These are phyloP conservation scores for Psittacula derbiana DNA, from an alignment of 2,797 vertebrate species.

Conservation along the genomic window DNA sequence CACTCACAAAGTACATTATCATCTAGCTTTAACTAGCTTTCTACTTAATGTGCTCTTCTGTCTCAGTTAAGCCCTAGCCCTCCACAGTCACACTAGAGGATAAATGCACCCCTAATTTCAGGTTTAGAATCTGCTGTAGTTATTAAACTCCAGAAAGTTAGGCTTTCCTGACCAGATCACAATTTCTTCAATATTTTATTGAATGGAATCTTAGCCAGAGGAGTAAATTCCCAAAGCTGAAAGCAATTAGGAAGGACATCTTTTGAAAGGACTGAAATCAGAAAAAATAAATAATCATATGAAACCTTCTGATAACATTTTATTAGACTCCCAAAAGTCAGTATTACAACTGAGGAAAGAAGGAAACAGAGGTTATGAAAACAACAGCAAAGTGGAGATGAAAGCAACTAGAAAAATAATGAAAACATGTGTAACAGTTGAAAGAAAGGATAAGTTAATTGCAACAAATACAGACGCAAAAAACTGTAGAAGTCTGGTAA, in stretches of 20 bases:
- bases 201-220: neutral
- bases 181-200: neutral
- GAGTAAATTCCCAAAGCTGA: neutral
- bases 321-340: neutral
- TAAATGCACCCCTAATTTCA: neutral
- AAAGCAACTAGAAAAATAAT: slow-evolving; percentile 20
- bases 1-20: neutral
- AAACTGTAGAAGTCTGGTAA: neutral
- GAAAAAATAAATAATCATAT: neutral
- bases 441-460: slow-evolving; percentile 8
- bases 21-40: neutral
- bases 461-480: neutral
- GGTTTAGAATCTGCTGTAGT: neutral
- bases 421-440: neutral
- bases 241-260: neutral
- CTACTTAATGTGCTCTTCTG: neutral
- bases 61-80: neutral
- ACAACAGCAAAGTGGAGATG: neutral
- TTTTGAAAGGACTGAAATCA: neutral
- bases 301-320: neutral
- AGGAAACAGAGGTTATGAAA: slow-evolving; percentile 18
- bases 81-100: neutral
- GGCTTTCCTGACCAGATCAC: neutral
- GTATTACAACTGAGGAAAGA: neutral
- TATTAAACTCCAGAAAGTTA: neutral